A percentile compares a stretch with the other conserved stretches of the same genome.
Evolutionary conservation across 2,888 invertebrate species (phyloP).

Genomic region (Pandemis heparana): DNA sequence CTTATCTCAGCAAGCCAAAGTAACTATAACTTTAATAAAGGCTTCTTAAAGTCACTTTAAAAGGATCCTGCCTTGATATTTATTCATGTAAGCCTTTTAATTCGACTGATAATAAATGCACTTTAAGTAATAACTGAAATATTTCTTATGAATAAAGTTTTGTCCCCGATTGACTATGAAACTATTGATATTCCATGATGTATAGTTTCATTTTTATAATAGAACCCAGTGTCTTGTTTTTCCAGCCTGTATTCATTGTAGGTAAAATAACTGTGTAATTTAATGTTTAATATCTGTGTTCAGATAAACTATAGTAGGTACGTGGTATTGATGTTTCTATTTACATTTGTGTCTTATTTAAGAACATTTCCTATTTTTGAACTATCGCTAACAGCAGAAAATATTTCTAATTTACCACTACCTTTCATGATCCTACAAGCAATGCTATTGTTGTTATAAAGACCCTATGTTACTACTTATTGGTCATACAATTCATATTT

Average conservation of each 20-base stretch:
- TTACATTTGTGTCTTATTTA: neutral
- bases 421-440: neutral
- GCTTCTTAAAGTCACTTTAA: slow-evolving; percentile 8
- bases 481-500: neutral
- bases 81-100: slow-evolving; percentile 15
- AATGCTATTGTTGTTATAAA: neutral
- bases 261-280: neutral
- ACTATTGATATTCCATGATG: neutral
- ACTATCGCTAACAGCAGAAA: neutral
- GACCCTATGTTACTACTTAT: neutral
- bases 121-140: neutral
- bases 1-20: slow-evolving; percentile 39
- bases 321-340: slow-evolving; percentile 17
- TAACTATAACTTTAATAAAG: slow-evolving; percentile 19
- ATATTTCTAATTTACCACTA: neutral
- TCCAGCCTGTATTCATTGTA: neutral
- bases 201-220: neutral
- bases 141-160: neutral
- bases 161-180: neutral
- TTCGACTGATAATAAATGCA: slow-evolving; percentile 18
- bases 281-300: slow-evolving; percentile 12
- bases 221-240: neutral
- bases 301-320: slow-evolving; percentile 6
- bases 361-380: neutral
- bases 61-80: slow-evolving; percentile 16